Percentiles rank a stretch among this genome's conserved stretches.
These are phyloP conservation scores for Rotaria sp. DNA, from an alignment of 2,888 invertebrate genomes.

Conservation along the genomic window DNA sequence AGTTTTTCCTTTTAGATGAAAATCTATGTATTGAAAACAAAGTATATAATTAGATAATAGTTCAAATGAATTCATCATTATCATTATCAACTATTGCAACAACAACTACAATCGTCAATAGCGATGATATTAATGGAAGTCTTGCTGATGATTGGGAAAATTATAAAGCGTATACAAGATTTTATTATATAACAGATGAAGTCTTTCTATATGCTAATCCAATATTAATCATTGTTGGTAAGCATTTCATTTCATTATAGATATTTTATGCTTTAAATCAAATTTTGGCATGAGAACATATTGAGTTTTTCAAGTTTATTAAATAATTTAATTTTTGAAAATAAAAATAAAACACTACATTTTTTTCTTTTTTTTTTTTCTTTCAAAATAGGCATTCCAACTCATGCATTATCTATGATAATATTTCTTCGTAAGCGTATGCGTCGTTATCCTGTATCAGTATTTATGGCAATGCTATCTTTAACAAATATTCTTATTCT, in stretches of 20 bases:
- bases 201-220: slow-evolving; percentile 26
- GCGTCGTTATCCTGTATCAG: slow-evolving; percentile 14
- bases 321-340: background rate
- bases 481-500: slow-evolving; percentile 22
- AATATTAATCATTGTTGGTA: slow-evolving; percentile 4
- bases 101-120: background rate
- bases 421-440: slow-evolving; percentile 25
- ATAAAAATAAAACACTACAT: too few species aligned
- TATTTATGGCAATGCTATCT: slow-evolving; percentile 3
- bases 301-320: too few species aligned
- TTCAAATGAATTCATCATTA: background rate
- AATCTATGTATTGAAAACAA: background rate
- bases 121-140: background rate
- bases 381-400: background rate
- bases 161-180: background rate
- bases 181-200: slow-evolving; percentile 18
- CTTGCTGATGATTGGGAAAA: slow-evolving; percentile 22
- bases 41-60: background rate
- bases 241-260: background rate
- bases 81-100: background rate
- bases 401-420: slow-evolving; percentile 18
- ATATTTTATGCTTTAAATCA: background rate
- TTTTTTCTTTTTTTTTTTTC: too few species aligned
- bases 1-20: background rate
- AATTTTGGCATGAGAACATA: too few species aligned